These are phyloP conservation scores for Platygyra sinensis DNA, from an alignment of 64 coral and sea anemone genomes.

Conservation along the genomic window DNA sequence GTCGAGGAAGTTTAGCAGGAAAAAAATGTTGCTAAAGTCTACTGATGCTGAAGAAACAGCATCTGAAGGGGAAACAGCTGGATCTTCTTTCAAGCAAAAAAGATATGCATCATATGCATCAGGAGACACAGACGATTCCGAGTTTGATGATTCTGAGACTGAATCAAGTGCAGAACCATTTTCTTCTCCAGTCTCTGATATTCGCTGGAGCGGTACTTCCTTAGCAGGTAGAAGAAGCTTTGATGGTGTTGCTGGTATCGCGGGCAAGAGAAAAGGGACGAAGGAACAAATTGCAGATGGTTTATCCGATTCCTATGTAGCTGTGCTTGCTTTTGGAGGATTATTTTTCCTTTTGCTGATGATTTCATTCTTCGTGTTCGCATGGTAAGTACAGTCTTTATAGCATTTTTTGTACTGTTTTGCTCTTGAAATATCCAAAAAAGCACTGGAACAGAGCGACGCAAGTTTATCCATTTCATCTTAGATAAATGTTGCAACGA, in stretches of 20 bases:
- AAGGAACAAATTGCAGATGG: neutral
- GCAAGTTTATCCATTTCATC: neutral
- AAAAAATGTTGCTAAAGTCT: too few species aligned
- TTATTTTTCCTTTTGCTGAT: neutral
- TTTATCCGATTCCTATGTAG: neutral
- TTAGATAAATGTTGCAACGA: too few species aligned
- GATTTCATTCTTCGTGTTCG: neutral
- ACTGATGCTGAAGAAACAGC: too few species aligned
- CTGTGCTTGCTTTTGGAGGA: neutral
- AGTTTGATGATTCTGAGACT: neutral
- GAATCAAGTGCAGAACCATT: neutral
- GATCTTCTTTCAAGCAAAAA: neutral
- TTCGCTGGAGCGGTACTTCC: slow-evolving; percentile 10
- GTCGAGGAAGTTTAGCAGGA: too few species aligned
- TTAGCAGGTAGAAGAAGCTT: neutral
- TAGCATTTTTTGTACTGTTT: neutral
- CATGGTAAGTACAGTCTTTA: neutral
- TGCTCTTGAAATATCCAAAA: neutral
- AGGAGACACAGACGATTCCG: neutral
- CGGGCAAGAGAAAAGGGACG: neutral
- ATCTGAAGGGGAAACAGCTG: too few species aligned
- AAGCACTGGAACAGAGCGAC: neutral
- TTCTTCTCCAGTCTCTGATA: neutral
- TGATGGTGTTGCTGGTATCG: neutral
- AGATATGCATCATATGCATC: neutral